Evolutionary conservation across 2,888 invertebrate genomes (phyloP).

Genomic region (Diabrotica balteata): DNA sequence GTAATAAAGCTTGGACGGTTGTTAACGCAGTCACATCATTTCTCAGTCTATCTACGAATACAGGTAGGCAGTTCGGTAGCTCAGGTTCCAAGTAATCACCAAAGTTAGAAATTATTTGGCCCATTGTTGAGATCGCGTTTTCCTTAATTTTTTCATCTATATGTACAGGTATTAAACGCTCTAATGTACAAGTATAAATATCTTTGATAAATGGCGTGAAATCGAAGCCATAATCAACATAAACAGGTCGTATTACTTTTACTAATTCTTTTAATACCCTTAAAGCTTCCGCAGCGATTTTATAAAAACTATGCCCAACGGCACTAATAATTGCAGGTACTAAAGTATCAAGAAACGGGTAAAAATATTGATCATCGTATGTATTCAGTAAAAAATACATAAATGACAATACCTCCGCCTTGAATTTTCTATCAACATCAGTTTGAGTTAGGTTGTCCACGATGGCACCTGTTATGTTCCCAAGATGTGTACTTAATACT

Average conservation of each 20-base stretch:
- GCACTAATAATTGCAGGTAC: conserved; percentile 87
- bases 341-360: conserved; percentile 78
- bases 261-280: conserved; percentile 92
- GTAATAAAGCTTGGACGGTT: conserved; percentile 93
- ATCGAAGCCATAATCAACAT: conserved; percentile 69
- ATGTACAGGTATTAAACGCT: conserved; percentile 89
- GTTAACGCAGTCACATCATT: conserved; percentile 98
- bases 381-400: conserved; percentile 82
- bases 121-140: conserved; percentile 95
- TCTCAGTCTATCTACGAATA: conserved; percentile 91
- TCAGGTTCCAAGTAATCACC: conserved; percentile 70
- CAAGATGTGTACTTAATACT: conserved; percentile 77
- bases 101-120: conserved; percentile 90
- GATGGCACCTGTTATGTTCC: conserved; percentile 86
- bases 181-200: conserved; percentile 84
- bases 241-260: conserved; percentile 88
- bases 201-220: conserved; percentile 79
- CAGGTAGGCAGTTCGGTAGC: too few species aligned
- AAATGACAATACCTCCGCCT: conserved; percentile 95
- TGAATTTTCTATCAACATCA: conserved; percentile 95
- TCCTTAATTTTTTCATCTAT: conserved; percentile 99
- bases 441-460: conserved; percentile 90
- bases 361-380: conserved; percentile 81
- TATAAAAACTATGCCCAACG: conserved; percentile 96
- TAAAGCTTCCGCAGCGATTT: conserved; percentile 96